A percentile compares a stretch with the other conserved stretches of the same genome.
Conservation (phyloP, 1,140 invertebrate species). For the Oryctes rhinoceros region DNA sequence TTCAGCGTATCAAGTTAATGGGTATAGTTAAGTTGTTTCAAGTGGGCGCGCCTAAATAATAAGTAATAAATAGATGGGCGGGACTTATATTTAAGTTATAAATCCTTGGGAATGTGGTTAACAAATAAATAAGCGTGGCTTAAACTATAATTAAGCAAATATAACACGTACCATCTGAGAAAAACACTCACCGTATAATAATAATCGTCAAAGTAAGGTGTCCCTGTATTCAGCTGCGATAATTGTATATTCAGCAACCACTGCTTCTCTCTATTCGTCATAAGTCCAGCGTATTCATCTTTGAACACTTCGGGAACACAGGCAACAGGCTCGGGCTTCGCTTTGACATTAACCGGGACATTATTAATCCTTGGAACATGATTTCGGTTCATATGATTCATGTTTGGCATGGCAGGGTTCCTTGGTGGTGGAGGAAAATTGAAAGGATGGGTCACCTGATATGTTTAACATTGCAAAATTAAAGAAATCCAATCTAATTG, state of each 20-base stretch:
- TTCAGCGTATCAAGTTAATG: too few relatives aligned
- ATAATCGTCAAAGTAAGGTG: conserved; percentile 86
- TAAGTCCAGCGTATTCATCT: conserved; percentile 88
- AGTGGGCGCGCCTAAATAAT: too few relatives aligned
- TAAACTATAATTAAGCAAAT: too few relatives aligned
- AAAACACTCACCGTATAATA: conserved; percentile 73
- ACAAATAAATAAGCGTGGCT: too few relatives aligned
- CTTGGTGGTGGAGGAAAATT: conserved; percentile 55
- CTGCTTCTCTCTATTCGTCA: conserved; percentile 91
- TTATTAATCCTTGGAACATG: conserved; percentile 50
- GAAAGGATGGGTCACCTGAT: conserved; percentile 49
- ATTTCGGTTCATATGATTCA: conserved; percentile 54
- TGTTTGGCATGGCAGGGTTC: conserved; percentile 36
- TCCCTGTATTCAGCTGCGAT: conserved; percentile 85
- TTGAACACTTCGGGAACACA: background rate
- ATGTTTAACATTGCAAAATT: background rate
- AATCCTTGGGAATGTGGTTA: too few relatives aligned
- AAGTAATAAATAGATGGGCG: too few relatives aligned
- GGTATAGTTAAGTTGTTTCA: too few relatives aligned
- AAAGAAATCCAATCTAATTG: background rate
- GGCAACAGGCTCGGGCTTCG: background rate
- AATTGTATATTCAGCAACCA: conserved; percentile 94
- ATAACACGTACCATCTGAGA: too few relatives aligned
- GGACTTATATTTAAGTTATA: too few relatives aligned
- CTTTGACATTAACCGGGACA: conserved; percentile 50